Percentiles rank a stretch among this genome's conserved stretches.
Evolutionary conservation across 1,140 invertebrate species (phyloP).

Genomic region (Diachasmimorpha longicaudata): DNA sequence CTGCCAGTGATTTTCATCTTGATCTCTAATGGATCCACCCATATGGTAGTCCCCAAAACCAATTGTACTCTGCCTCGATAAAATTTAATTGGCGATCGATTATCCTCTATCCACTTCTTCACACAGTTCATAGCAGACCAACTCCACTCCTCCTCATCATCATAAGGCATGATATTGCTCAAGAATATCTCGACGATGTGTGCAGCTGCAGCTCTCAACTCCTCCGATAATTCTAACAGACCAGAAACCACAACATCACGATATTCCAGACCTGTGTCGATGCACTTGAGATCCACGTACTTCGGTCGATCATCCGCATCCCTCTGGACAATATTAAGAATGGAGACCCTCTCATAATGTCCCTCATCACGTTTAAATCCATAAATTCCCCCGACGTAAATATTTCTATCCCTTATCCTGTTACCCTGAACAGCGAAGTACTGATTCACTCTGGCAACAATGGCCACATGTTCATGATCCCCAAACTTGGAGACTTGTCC

Average conservation of each 20-base stretch:
- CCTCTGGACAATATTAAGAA: conserved; percentile 41
- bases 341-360: conserved; percentile 47
- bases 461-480: conserved; percentile 34
- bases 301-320: conserved; percentile 27
- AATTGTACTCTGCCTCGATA: conserved; percentile 46
- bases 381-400: conserved; percentile 44
- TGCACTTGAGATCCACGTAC: conserved; percentile 40
- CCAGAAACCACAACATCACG: conserved; percentile 34
- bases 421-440: conserved; percentile 42
- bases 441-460: conserved; percentile 37
- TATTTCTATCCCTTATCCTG: conserved; percentile 32
- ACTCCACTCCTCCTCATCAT: conserved; percentile 55
- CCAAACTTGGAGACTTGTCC: conserved; percentile 30
- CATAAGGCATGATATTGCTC: conserved; percentile 44
- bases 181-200: conserved; percentile 53
- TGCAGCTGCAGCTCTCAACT: conserved; percentile 38
- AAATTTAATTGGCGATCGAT: conserved; percentile 31
- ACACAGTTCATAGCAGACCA: conserved; percentile 32
- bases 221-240: conserved; percentile 46
- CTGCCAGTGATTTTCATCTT: conserved; percentile 43
- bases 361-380: conserved; percentile 33
- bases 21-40: conserved; percentile 49
- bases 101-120: conserved; percentile 43
- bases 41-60: conserved; percentile 51
- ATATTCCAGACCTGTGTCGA: conserved; percentile 47